Percentiles rank a stretch among this genome's conserved stretches.
phyloP scores from a whole-genome alignment of 1,140 invertebrate species.

The Drosophila orosa region DNA sequence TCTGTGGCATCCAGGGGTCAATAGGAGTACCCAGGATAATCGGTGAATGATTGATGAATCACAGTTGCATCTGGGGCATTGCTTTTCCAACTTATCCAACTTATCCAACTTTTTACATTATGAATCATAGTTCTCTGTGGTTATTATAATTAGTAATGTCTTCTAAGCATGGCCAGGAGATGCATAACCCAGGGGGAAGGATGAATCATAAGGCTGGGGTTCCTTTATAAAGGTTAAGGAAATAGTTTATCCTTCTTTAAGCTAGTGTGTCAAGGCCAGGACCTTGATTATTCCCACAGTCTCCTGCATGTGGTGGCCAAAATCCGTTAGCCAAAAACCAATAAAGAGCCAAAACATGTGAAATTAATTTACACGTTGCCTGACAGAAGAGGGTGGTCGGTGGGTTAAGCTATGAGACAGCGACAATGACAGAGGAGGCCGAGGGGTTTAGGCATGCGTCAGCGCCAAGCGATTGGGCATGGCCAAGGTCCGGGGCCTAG shows the following conservation, averaged over 20 bases:
- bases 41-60: too few species aligned
- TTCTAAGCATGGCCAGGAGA: background rate
- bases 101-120: background rate
- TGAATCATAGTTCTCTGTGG: background rate
- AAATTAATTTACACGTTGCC: slow-evolving; percentile 79
- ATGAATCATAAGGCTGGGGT: background rate
- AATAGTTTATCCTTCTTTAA: background rate
- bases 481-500: slow-evolving; percentile 47
- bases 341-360: slow-evolving; percentile 62
- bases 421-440: background rate
- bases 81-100: too few species aligned
- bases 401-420: background rate
- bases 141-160: background rate
- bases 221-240: background rate
- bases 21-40: too few species aligned
- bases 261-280: background rate
- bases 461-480: slow-evolving; percentile 43
- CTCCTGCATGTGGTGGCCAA: background rate
- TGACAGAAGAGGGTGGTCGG: slow-evolving; percentile 12
- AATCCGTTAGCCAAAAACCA: slow-evolving; percentile 10
- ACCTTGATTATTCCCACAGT: background rate
- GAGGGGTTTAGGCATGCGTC: slow-evolving; percentile 47
- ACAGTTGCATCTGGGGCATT: background rate
- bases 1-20: background rate
- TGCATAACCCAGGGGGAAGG: background rate